Evolutionary conservation across 2,888 invertebrate species (phyloP), one percentile per base, ranked within the genome.

Genomic region (Ischnus inquisitorius): DNA sequence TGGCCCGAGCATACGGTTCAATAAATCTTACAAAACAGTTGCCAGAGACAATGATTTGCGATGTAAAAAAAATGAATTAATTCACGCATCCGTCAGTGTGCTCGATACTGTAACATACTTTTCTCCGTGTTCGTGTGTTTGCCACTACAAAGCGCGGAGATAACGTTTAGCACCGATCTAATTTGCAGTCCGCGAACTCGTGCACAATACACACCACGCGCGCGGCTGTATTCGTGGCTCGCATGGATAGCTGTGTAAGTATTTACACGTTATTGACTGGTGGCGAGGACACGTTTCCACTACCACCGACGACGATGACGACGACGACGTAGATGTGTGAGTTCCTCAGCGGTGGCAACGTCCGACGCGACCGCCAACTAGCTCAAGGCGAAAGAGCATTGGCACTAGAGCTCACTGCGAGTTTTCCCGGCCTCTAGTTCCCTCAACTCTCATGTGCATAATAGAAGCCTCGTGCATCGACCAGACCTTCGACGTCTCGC

Each of bases 381-480:
- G 89, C 90, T 90, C 91, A 90, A 91, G 89, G 90, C 89, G 88
- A 90, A 87, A 91, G 89, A 90, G 87, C 90, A 89, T 89, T 90
- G 90, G 89, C 90, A 89, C 86, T 87, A 87, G 84, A 88, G 86
- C 88, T n/a, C 87, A 79, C 83, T 28, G 86, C 84, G 85, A 88
- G 87, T 87, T 88, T 89, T 89, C 87, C 86, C 83, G 60, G 84
- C 86, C 85, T 74, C 83, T 88, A 71, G 83, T 77, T 83, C 83
- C 72, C 80, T 83, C 83, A 74, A 80, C 80, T 83, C 77, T 60
- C 10, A 28, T 54, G 74, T 41, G 43, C 22, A 64, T 65, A 64
- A 74, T 81, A 77, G 46, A 79, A 69, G 82, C 25, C 48, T 57
- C 67, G 28, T 78, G 82, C 79, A 83, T 82, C 81, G 69, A 28